Conservation (phyloP, 2,113 vertebrate species). For the Notarius lentiginosus region DNA sequence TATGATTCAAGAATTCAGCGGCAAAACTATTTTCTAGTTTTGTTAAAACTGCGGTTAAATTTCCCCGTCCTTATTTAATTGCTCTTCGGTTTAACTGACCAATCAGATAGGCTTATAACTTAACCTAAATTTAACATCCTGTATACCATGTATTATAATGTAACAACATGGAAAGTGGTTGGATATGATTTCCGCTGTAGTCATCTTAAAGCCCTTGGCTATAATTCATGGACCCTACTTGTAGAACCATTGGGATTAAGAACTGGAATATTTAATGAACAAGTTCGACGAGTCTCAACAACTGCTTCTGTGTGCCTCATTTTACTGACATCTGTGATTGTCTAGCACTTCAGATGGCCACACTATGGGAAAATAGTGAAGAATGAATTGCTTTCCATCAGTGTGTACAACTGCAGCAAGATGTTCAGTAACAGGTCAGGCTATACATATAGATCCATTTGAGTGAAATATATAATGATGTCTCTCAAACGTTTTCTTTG, state of each 20-base stretch:
- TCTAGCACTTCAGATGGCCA: conserved; percentile 87
- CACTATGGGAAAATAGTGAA: conserved; percentile 78
- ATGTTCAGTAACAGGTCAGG: conserved; percentile 87
- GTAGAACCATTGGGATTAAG: not conserved
- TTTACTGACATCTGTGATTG: conserved; percentile 30
- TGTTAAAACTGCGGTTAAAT: not conserved
- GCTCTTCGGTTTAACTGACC: not conserved
- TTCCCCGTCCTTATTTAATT: not conserved
- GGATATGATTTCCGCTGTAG: not conserved
- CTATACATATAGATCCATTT: not conserved
- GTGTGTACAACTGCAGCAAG: conserved; percentile 87
- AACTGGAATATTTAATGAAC: not conserved
- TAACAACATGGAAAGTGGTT: not conserved
- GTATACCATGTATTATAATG: not conserved
- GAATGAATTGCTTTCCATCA: conserved; percentile 79
- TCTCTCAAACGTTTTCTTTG: not conserved
- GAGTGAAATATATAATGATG: not conserved
- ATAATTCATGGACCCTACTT: not conserved
- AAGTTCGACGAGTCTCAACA: not conserved
- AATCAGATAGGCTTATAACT: not conserved
- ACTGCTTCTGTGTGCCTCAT: not conserved
- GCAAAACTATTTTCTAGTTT: not conserved
- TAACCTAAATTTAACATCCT: not conserved
- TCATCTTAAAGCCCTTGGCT: not conserved
- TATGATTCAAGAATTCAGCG: not conserved